phyloP scores from a whole-genome alignment of 2,113 vertebrate species.

The Gracilinanus agilis region DNA sequence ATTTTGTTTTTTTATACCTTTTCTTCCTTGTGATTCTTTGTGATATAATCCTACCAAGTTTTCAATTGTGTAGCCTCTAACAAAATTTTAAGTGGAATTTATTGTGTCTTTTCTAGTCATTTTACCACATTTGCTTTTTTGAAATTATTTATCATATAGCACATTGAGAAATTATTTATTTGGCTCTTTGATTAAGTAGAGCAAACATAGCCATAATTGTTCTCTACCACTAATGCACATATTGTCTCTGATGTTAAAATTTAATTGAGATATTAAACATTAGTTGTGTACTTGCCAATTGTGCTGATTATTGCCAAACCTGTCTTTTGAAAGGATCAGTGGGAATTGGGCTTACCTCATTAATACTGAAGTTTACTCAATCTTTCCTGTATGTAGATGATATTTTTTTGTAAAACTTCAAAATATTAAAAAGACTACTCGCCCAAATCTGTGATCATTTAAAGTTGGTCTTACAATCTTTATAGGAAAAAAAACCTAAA shows the following conservation, averaged over 20 bases:
- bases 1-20: not conserved
- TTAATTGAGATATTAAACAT: not conserved
- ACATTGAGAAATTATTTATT: not conserved
- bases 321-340: not conserved
- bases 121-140: not conserved
- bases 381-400: not conserved
- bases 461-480: not conserved
- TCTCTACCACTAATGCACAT: not conserved
- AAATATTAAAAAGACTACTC: not conserved
- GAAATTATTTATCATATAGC: not conserved
- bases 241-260: not conserved
- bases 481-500: not conserved
- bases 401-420: not conserved
- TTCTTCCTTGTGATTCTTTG: not conserved
- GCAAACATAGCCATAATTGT: not conserved
- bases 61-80: not conserved
- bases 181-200: not conserved
- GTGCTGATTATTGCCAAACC: not conserved
- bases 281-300: not conserved
- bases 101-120: not conserved
- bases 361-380: not conserved
- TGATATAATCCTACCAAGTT: not conserved
- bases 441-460: not conserved
- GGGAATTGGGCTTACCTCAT: not conserved
- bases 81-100: not conserved